These are phyloP conservation scores for Mustela lutreola DNA, from an alignment of 2,113 vertebrate genomes.

Conservation along the genomic window DNA sequence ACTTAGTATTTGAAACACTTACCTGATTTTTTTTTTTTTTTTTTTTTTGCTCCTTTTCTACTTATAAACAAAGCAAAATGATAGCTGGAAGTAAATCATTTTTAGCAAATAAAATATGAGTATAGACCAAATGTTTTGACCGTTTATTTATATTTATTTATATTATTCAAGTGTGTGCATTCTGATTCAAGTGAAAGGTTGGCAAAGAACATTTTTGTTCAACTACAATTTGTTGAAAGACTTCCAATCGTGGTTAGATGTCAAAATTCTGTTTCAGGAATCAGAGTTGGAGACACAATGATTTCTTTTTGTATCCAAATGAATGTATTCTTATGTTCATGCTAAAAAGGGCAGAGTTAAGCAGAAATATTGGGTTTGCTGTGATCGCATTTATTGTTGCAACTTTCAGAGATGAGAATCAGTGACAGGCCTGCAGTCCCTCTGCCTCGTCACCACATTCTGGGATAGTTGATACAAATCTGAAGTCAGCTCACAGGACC, in stretches of 20 bases:
- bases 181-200: neutral
- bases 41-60: neutral
- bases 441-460: neutral
- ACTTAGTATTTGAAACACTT: slow-evolving; percentile 40
- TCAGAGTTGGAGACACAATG: neutral
- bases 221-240: neutral
- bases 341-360: neutral
- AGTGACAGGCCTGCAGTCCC: neutral
- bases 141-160: neutral
- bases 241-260: neutral
- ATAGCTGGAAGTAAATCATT: neutral
- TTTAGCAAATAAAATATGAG: neutral
- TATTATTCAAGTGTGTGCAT: neutral
- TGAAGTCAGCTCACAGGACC: neutral
- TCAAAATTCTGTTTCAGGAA: neutral
- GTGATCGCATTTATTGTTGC: neutral
- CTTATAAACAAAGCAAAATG: neutral
- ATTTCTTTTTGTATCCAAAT: neutral
- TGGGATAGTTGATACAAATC: neutral
- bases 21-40: neutral
- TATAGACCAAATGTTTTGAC: neutral
- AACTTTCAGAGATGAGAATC: neutral
- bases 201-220: neutral
- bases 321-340: neutral
- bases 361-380: neutral